A percentile compares a stretch with the other conserved stretches of the same genome.
Evolutionary conservation across 2,797 vertebrate genomes (phyloP).

Genomic region (Tenualosa thibaudeaui): DNA sequence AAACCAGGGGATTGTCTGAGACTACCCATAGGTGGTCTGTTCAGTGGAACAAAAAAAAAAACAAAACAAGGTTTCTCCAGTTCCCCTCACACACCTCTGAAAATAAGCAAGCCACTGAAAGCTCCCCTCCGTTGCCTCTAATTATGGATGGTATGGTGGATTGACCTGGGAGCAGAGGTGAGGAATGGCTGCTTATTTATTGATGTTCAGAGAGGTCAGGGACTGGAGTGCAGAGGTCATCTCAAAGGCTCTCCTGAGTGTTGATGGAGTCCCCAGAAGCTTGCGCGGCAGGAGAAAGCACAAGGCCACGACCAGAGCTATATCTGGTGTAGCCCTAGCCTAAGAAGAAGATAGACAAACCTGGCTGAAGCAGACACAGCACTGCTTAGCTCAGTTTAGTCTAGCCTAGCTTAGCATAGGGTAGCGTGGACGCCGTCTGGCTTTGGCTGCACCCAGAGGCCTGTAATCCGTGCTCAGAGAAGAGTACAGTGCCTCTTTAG

Average conservation of each 20-base stretch:
- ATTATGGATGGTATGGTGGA: not conserved
- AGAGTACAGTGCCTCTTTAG: not conserved
- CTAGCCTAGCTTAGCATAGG: not conserved
- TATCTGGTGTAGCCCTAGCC: not conserved
- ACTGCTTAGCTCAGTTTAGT: not conserved
- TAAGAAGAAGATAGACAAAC: not conserved
- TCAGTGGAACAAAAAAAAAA: not conserved
- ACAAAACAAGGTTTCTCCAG: not conserved
- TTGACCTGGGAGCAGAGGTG: not conserved
- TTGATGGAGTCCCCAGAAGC: not conserved
- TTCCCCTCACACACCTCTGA: not conserved
- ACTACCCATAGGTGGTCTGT: not conserved
- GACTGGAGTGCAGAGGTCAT: not conserved
- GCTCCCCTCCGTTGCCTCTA: not conserved
- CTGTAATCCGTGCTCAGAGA: not conserved
- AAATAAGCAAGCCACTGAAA: not conserved
- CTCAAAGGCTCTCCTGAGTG: not conserved
- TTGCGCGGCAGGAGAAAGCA: not conserved
- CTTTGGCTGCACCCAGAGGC: not conserved
- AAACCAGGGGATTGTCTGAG: not conserved
- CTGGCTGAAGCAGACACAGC: not conserved
- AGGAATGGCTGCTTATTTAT: not conserved
- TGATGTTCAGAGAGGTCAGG: not conserved
- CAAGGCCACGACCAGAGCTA: too few species aligned
- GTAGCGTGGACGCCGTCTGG: not conserved